Evolutionary conservation across 2,797 vertebrate species (phyloP).

Genomic region (Tenualosa ilisha): DNA sequence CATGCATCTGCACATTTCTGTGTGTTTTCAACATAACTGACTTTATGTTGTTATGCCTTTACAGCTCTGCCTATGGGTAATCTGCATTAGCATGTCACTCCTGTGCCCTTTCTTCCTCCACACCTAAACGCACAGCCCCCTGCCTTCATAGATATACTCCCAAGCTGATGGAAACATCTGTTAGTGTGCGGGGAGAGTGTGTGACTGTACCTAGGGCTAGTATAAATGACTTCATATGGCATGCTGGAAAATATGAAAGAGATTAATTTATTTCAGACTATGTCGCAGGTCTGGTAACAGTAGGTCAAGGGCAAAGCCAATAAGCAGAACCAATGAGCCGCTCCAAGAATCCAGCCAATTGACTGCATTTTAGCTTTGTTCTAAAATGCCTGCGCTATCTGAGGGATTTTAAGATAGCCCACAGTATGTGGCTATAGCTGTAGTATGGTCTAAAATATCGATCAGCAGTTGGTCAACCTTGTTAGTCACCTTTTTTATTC

Average conservation of each 20-base stretch:
- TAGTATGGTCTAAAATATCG: background rate
- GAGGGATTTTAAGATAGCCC: background rate
- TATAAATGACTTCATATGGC: slow-evolving; percentile 53
- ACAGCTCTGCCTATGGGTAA: background rate
- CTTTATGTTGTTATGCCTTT: background rate
- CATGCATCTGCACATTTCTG: background rate
- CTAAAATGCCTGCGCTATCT: background rate
- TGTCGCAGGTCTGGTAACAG: slow-evolving; percentile 10
- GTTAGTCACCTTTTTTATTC: too few relatives aligned
- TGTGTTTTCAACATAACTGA: background rate
- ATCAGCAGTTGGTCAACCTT: too few relatives aligned
- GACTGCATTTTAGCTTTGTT: background rate
- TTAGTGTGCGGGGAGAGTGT: slow-evolving; percentile 36
- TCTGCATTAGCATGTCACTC: slow-evolving; percentile 34
- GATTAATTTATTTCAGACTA: slow-evolving; percentile 24
- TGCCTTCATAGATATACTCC: slow-evolving; percentile 1
- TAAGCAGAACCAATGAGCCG: background rate
- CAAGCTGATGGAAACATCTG: slow-evolving; percentile 51
- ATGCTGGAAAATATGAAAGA: slow-evolving; percentile 51
- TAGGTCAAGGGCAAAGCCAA: slow-evolving; percentile 22
- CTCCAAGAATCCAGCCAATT: background rate
- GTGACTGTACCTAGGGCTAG: slow-evolving; percentile 45
- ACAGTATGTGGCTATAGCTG: too few relatives aligned
- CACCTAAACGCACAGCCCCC: background rate
- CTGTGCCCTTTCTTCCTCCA: slow-evolving; percentile 26